These are phyloP conservation scores for Strongylocentrotus purpuratus DNA, from an alignment of 35 echinoderm and acorn worm genomes.

Conservation along the genomic window DNA sequence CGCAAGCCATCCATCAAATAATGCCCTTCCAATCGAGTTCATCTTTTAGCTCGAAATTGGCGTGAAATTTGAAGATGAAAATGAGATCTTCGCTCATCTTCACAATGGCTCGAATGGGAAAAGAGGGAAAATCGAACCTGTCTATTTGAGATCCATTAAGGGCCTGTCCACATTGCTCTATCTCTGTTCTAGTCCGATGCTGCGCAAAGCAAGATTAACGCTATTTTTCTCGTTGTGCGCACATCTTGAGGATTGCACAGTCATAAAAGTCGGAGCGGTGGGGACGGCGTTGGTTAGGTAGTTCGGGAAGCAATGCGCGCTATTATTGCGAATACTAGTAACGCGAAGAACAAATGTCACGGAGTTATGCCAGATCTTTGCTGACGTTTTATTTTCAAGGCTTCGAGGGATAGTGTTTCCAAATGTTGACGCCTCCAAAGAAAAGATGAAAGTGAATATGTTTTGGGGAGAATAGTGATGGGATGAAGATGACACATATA, in stretches of 20 bases:
- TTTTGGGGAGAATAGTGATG: neutral
- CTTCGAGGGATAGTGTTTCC: neutral
- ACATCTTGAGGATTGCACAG: neutral
- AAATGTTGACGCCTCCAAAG: neutral
- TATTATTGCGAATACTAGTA: neutral
- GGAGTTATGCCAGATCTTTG: neutral
- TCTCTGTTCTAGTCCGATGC: neutral
- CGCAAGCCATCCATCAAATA: neutral
- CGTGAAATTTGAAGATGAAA: conserved; percentile 12
- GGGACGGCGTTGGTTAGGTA: neutral
- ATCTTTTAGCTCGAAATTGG: neutral
- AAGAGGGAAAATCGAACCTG: neutral
- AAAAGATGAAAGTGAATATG: neutral
- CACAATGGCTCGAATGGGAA: neutral
- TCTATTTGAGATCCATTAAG: conserved; percentile 11
- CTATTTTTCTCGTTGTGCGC: neutral
- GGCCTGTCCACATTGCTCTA: neutral
- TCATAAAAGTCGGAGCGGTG: neutral
- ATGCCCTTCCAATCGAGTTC: neutral
- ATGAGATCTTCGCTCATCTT: conserved; percentile 7
- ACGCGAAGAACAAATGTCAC: neutral
- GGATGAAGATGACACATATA: neutral
- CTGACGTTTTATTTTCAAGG: neutral
- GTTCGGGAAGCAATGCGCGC: neutral
- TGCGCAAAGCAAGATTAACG: neutral